A percentile compares a stretch with the other conserved stretches of the same genome.
These are phyloP conservation scores for Picus viridis DNA, from an alignment of 2,797 vertebrate species.

Conservation along the genomic window DNA sequence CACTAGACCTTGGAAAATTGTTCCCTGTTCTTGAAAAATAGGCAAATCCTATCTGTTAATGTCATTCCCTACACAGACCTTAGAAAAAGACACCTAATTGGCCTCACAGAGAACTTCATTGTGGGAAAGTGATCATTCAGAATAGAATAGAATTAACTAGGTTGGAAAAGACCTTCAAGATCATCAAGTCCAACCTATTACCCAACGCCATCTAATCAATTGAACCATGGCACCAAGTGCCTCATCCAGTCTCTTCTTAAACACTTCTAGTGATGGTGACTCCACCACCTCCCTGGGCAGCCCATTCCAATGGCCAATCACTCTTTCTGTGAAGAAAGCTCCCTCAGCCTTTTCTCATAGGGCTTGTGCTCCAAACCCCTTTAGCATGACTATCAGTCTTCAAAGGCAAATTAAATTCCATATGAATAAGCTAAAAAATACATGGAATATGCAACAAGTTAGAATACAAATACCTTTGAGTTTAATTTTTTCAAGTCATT, in stretches of 20 bases:
- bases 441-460: not conserved
- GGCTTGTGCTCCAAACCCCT: not conserved
- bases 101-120: not conserved
- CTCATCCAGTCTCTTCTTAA: too few relatives aligned
- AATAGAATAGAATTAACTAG: too few relatives aligned
- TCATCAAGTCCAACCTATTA: too few relatives aligned
- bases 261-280: too few relatives aligned
- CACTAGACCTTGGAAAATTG: not conserved
- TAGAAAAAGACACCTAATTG: not conserved
- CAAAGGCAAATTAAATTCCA: not conserved
- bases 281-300: too few relatives aligned
- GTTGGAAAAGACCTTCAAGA: too few relatives aligned
- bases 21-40: not conserved
- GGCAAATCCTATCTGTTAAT: not conserved
- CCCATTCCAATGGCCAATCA: too few relatives aligned
- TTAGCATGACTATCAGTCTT: not conserved
- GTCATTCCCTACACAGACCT: not conserved
- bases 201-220: too few relatives aligned
- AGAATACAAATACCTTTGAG: not conserved
- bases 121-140: not conserved
- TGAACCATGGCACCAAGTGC: too few relatives aligned
- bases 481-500: not conserved
- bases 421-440: not conserved
- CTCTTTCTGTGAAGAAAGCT: too few relatives aligned
- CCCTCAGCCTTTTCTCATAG: too few relatives aligned